Percentiles rank a stretch among this genome's conserved stretches.
Evolutionary conservation across 2,113 vertebrate species (phyloP).

Genomic region (Actenoides hombroni): DNA sequence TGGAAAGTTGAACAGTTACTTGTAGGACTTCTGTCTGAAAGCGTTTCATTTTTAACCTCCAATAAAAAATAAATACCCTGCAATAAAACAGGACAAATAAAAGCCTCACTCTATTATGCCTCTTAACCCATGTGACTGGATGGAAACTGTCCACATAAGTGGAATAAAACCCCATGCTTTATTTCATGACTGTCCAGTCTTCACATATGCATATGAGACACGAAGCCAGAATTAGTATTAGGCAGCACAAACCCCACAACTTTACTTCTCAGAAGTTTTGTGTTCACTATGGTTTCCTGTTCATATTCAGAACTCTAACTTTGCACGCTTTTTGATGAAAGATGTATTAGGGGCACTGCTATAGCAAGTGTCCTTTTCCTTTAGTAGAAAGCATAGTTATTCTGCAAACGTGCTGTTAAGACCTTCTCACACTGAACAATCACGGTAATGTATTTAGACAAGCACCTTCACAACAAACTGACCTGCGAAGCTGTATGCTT

Average conservation of each 20-base stretch:
- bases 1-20: slow-evolving; percentile 28
- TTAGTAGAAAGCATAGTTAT: background rate
- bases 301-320: background rate
- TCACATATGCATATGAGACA: background rate
- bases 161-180: background rate
- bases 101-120: background rate
- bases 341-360: background rate
- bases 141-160: background rate
- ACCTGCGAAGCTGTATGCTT: background rate
- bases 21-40: slow-evolving; percentile 17
- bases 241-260: background rate
- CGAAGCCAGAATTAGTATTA: background rate
- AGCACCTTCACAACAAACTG: background rate
- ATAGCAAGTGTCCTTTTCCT: background rate
- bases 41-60: background rate
- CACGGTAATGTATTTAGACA: background rate
- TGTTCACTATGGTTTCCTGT: background rate
- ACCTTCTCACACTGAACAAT: background rate
- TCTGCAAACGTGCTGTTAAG: background rate
- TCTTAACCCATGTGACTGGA: background rate
- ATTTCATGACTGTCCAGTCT: background rate
- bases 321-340: background rate
- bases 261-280: background rate
- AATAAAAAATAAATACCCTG: slow-evolving; percentile 14
- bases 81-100: slow-evolving; percentile 11